These are phyloP conservation scores for Listronotus bonariensis DNA, from an alignment of 1,140 invertebrate genomes.

Conservation along the genomic window DNA sequence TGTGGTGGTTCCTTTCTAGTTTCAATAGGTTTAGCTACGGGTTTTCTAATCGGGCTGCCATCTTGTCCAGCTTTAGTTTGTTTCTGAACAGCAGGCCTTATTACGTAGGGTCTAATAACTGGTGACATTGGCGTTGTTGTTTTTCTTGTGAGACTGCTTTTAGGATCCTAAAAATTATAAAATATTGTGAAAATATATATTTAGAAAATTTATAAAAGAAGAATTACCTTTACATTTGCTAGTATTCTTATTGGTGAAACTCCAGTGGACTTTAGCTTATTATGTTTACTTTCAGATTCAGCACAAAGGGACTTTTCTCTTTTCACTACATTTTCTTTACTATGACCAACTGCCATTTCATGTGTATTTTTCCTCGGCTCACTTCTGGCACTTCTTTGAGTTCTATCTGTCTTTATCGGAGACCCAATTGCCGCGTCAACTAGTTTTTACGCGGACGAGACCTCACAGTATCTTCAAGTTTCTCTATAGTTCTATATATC, in stretches of 20 bases:
- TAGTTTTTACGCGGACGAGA: not conserved
- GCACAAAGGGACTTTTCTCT: not conserved
- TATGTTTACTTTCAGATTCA: not conserved
- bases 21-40: not conserved
- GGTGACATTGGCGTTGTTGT: too few relatives aligned
- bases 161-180: too few relatives aligned
- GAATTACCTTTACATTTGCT: slow-evolving; percentile 16
- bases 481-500: not conserved
- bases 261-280: not conserved
- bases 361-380: not conserved
- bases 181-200: too few relatives aligned
- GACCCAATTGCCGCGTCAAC: slow-evolving; percentile 11
- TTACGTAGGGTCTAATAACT: not conserved
- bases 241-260: slow-evolving; percentile 17
- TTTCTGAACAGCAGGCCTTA: not conserved
- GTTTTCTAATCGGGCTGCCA: not conserved
- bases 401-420: not conserved
- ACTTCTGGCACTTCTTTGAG: not conserved
- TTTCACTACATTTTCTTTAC: not conserved
- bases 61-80: not conserved
- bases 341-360: slow-evolving; percentile 6
- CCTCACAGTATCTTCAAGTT: not conserved
- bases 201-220: not conserved
- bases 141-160: too few relatives aligned
- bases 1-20: not conserved